phyloP scores from a whole-genome alignment of 2,888 invertebrate species.

The Epirrhoe alternata region DNA sequence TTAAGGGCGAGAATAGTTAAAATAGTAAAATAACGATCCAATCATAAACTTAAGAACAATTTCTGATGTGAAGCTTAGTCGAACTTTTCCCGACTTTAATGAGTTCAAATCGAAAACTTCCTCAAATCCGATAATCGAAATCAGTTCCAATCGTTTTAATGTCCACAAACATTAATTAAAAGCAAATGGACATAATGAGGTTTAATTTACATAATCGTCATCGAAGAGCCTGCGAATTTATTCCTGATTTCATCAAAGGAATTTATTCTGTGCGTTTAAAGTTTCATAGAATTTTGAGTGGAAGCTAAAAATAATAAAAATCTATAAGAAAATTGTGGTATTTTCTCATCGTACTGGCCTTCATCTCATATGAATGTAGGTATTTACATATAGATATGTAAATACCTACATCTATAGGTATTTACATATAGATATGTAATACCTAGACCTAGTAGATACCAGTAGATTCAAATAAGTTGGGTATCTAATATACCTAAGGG shows the following conservation, averaged over 20 bases:
- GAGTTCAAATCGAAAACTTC: neutral
- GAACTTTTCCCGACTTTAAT: neutral
- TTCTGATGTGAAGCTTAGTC: neutral
- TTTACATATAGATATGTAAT: too few species aligned
- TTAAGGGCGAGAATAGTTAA: neutral
- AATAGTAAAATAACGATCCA: neutral
- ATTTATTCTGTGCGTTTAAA: slow-evolving; percentile 10
- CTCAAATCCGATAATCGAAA: slow-evolving; percentile 12
- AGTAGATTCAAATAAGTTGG: too few species aligned
- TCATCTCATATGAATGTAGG: too few species aligned
- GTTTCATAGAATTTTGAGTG: neutral
- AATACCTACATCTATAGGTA: too few species aligned
- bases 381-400: too few species aligned
- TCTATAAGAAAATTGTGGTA: neutral
- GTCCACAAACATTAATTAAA: slow-evolving; percentile 31
- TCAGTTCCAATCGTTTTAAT: slow-evolving; percentile 16
- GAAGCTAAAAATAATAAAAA: neutral
- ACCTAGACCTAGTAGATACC: too few species aligned
- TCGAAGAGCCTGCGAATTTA: slow-evolving; percentile 20
- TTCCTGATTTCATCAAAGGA: slow-evolving; percentile 20
- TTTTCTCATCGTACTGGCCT: neutral
- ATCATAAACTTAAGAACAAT: too few species aligned
- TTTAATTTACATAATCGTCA: slow-evolving; percentile 23
- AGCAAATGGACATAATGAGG: slow-evolving; percentile 31
- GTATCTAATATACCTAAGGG: too few species aligned